Base-by-base conservation (phyloP, 2,113 vertebrate genomes). In the Ursus arctos region DNA sequence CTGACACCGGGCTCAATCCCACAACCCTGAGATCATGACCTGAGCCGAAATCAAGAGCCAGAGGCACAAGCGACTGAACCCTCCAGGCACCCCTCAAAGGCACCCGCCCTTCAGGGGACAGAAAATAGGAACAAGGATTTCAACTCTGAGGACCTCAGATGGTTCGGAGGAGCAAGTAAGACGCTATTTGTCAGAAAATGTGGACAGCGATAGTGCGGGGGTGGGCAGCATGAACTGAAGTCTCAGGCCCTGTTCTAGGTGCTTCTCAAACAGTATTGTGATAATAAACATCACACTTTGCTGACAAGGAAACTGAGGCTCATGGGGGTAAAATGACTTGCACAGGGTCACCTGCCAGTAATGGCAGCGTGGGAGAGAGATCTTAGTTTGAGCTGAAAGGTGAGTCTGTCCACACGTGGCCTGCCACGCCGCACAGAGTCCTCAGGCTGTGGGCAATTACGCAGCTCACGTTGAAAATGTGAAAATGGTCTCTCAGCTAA, bases 171-270 rank as follows among this genome's bases (percentile, higher is more conserved):
- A 84, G 59, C 21, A 13, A 43, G 77, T 13, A 12, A 53, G 40
- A 43, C 12, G 5, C 24, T 8, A 0, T 6, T 28, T 69, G 57
- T 51, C 36, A 4, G 14, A 71, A 18, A 31, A 28, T 2, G 10
- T 53, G 3, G 86, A 49, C 51, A 19, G 2, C 24, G 22, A 24
- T 13, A 1, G 14, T 36, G 40, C 0, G 40, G n/a, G 18, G 31
- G 26, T 40, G 13, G 33, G 2, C 4, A 4, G 12, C 0, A 1
- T 19, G 19, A 0, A 0, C 9, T 2, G 1, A 28, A 0, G 49
- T 9, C 28, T 53, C 1, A 0, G 33, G 71, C 7, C 9, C 22
- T 26, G 16, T 87, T 65, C 61, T 65, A 59, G 93, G 77, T 0
- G 1, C 40, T 61, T 53, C 33, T 36, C 24, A 31, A 8, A 24